A percentile compares a stretch with the other conserved stretches of the same genome.
Conservation (phyloP, 2,797 vertebrate species). For the Setipinna tenuifilis region DNA sequence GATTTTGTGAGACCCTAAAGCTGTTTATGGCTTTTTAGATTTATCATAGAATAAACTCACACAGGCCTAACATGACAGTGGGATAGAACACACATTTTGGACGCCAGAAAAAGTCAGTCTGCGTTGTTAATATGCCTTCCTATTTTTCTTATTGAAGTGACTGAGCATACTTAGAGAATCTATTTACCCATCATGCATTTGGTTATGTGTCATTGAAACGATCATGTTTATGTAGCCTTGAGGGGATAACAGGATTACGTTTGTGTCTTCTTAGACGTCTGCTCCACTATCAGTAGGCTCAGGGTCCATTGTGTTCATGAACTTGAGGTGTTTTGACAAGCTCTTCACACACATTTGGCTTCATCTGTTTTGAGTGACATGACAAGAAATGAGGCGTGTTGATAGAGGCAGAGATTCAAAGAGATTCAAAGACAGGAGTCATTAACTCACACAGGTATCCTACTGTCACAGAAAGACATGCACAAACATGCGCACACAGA, state of each 20-base stretch:
- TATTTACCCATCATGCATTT: no score
- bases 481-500: not conserved
- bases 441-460: not conserved
- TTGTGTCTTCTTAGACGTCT: not conserved
- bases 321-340: not conserved
- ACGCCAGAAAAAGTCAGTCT: not conserved
- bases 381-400: not conserved
- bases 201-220: no score
- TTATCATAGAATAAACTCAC: constrained; percentile 5
- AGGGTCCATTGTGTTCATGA: not conserved
- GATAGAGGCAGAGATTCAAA: not conserved
- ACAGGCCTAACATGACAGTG: not conserved
- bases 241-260: not conserved
- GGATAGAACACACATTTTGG: not conserved
- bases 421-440: not conserved
- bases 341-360: not conserved
- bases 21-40: constrained; percentile 1
- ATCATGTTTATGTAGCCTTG: not conserved
- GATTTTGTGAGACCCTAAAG: not conserved
- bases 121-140: not conserved
- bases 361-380: not conserved
- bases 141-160: no score
- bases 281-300: not conserved
- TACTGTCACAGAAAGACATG: no score
- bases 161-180: no score